A percentile compares a stretch with the other conserved stretches of the same genome.
These are phyloP conservation scores for Pseudochirops corinnae DNA, from an alignment of 2,797 vertebrate species.

Conservation along the genomic window DNA sequence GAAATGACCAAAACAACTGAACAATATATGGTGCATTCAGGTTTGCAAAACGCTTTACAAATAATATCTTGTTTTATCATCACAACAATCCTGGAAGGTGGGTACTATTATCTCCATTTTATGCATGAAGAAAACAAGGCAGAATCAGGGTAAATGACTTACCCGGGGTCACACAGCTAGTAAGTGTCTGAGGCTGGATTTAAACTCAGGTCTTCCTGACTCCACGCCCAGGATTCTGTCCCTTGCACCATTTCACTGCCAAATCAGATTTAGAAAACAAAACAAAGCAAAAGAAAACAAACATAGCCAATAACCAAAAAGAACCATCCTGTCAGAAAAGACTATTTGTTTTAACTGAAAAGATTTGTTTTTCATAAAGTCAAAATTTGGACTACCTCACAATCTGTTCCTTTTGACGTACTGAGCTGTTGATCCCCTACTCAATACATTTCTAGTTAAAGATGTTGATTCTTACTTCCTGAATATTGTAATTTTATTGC, in stretches of 20 bases:
- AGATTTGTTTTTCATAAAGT: constrained; percentile 26
- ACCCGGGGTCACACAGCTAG: too few species aligned
- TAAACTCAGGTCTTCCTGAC: background rate
- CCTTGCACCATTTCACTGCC: background rate
- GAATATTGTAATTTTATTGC: background rate
- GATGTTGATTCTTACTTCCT: background rate
- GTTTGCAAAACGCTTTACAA: background rate
- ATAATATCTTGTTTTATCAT: background rate
- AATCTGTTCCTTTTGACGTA: constrained; percentile 30
- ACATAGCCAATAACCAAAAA: background rate
- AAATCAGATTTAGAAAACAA: background rate
- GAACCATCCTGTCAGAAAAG: constrained; percentile 34
- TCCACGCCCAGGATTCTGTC: background rate
- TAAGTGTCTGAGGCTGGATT: background rate
- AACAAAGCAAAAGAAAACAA: background rate
- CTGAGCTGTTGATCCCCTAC: constrained; percentile 40
- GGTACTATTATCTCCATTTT: background rate
- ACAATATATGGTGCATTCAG: background rate
- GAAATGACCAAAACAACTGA: background rate
- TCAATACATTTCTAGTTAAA: constrained; percentile 6
- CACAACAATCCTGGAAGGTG: background rate
- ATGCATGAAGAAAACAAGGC: background rate
- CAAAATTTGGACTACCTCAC: background rate
- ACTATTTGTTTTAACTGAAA: constrained; percentile 42
- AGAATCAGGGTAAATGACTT: background rate